Evolutionary conservation across 1,140 invertebrate species (phyloP).

Genomic region (Hesperophylax magnus): DNA sequence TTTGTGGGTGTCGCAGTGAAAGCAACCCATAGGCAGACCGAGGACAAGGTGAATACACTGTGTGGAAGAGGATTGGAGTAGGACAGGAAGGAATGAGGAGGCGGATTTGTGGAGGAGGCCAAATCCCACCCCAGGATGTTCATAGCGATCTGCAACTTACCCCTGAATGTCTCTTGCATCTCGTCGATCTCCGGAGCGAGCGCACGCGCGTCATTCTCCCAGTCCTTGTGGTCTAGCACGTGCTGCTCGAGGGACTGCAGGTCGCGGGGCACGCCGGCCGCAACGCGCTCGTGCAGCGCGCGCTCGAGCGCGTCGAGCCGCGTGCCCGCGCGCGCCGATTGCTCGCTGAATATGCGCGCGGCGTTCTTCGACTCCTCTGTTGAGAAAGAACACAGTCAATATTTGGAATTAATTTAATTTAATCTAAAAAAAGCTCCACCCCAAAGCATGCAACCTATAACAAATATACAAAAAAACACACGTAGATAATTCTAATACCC

Average conservation of each 20-base stretch:
- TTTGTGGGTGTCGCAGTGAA: too few species aligned
- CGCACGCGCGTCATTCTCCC: constrained; percentile 80
- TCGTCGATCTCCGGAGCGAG: constrained; percentile 87
- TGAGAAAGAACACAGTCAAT: constrained; percentile 50
- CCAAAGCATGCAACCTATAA: too few species aligned
- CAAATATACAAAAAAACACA: too few species aligned
- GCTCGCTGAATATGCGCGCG: constrained; percentile 87
- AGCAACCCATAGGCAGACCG: too few species aligned
- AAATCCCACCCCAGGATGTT: neutral
- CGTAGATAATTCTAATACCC: too few species aligned
- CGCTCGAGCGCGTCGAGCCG: constrained; percentile 89
- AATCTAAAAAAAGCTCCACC: too few species aligned
- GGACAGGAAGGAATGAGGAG: too few species aligned
- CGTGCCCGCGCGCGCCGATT: constrained; percentile 84
- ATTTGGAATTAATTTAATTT: neutral
- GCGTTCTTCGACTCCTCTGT: constrained; percentile 91
- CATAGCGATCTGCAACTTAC: constrained; percentile 55
- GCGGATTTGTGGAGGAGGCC: too few species aligned
- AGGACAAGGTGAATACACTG: too few species aligned
- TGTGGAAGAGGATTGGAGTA: too few species aligned
- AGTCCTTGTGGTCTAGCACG: constrained; percentile 91
- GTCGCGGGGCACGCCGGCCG: constrained; percentile 86
- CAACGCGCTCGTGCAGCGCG: constrained; percentile 83
- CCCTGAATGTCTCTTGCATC: constrained; percentile 86
- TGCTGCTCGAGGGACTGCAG: constrained; percentile 88